Percentiles rank a stretch among this genome's conserved stretches.
phyloP scores from a whole-genome alignment of 2,888 invertebrate genomes.

The Trichogramma evanescens region DNA sequence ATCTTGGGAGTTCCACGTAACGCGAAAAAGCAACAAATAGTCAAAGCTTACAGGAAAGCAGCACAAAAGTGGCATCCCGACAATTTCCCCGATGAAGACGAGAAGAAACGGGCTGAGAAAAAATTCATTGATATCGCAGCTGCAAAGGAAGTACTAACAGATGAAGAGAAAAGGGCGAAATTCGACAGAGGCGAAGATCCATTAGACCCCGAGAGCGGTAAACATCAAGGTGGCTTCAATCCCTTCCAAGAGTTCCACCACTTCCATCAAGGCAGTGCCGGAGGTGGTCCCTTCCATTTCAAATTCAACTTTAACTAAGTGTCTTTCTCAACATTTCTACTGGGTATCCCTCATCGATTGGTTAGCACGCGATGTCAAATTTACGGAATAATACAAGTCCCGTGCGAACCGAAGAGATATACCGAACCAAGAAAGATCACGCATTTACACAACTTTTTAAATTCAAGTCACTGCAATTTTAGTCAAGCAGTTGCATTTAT shows the following conservation, averaged over 20 bases:
- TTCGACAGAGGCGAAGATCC: slow-evolving; percentile 97
- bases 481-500: too few relatives aligned
- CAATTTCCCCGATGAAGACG: slow-evolving; percentile 75
- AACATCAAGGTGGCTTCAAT: slow-evolving; percentile 58
- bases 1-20: slow-evolving; percentile 85
- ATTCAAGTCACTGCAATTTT: too few relatives aligned
- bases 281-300: slow-evolving; percentile 87
- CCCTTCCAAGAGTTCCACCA: slow-evolving; percentile 67
- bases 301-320: slow-evolving; percentile 89
- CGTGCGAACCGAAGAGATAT: too few relatives aligned
- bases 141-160: slow-evolving; percentile 91
- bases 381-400: too few relatives aligned
- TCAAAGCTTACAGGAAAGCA: slow-evolving; percentile 91
- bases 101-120: slow-evolving; percentile 91
- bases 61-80: slow-evolving; percentile 99
- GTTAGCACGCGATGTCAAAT: too few relatives aligned
- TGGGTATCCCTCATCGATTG: too few relatives aligned
- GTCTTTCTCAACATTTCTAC: neutral
- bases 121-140: slow-evolving; percentile 98
- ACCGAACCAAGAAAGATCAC: too few relatives aligned
- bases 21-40: slow-evolving; percentile 87
- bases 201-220: slow-evolving; percentile 83
- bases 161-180: slow-evolving; percentile 85
- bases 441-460: too few relatives aligned
- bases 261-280: slow-evolving; percentile 57